Percentiles rank a stretch among this genome's conserved stretches.
Evolutionary conservation across 2,888 invertebrate genomes (phyloP).

Genomic region (Griposia aprilina): DNA sequence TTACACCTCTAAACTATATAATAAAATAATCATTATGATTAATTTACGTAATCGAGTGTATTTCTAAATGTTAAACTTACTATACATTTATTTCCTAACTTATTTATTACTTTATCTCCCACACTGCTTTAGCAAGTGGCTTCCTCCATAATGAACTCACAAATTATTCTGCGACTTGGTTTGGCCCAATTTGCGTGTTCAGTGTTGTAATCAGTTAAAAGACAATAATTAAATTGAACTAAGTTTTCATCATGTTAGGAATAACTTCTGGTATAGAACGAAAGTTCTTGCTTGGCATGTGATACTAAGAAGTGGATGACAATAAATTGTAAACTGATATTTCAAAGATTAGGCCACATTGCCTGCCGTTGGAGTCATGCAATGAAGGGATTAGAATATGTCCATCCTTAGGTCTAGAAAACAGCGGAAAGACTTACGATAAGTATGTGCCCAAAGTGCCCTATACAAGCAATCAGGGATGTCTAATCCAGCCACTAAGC

Average conservation of each 20-base stretch:
- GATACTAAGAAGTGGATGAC: not conserved
- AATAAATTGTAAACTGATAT: no score
- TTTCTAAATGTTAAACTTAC: conserved; percentile 2
- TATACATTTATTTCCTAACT: not conserved
- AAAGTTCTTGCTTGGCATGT: not conserved
- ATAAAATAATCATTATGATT: not conserved
- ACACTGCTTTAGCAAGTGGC: conserved; percentile 30
- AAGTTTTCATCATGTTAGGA: not conserved
- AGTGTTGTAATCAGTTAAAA: conserved; percentile 23
- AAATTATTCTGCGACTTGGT: not conserved
- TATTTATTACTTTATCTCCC: conserved; percentile 23
- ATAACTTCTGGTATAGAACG: conserved; percentile 5
- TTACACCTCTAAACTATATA: no score
- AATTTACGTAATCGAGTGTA: no score
- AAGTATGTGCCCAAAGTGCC: not conserved
- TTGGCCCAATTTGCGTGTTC: not conserved
- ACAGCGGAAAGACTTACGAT: not conserved
- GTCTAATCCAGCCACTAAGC: no score
- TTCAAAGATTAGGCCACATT: no score
- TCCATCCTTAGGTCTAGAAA: no score
- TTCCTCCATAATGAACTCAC: conserved; percentile 5
- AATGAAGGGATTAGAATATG: no score
- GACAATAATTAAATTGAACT: conserved; percentile 1
- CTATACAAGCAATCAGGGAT: not conserved
- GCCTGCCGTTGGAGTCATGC: no score